Conservation (phyloP, 2,888 invertebrate species). For the Catocala nupta region DNA sequence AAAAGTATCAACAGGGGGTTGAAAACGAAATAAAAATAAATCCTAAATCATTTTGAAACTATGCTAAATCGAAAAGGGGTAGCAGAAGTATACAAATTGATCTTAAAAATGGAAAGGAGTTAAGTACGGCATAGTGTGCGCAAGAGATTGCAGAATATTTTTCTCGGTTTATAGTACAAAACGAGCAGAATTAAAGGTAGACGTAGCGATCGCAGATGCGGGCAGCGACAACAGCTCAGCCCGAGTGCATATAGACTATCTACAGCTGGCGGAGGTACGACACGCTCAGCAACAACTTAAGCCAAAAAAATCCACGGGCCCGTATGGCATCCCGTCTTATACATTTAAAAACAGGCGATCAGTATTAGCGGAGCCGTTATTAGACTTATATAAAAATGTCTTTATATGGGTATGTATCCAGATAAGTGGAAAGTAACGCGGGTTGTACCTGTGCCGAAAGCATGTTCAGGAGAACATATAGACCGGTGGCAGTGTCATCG, state of each 20-base stretch:
- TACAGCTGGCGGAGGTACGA: background rate
- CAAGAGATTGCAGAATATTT: too few species aligned
- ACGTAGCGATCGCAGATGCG: background rate
- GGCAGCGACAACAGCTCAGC: background rate
- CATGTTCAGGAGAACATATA: background rate
- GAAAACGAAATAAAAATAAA: too few species aligned
- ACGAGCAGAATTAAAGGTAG: background rate
- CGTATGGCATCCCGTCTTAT: slow-evolving; percentile 2
- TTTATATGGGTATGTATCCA: background rate
- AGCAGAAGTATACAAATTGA: too few species aligned
- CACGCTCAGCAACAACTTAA: background rate
- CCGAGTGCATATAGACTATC: background rate
- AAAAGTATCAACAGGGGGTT: too few species aligned
- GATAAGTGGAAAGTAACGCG: background rate
- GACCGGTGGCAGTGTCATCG: background rate
- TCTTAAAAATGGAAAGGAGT: too few species aligned
- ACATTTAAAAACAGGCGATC: slow-evolving; percentile 1
- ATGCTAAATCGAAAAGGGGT: too few species aligned
- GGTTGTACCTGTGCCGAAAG: background rate
- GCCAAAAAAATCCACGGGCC: background rate
- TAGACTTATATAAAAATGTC: background rate
- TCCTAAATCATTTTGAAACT: too few species aligned
- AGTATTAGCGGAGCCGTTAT: slow-evolving; percentile 1
- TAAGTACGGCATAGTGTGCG: too few species aligned
- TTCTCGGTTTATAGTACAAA: too few species aligned